phyloP scores from a whole-genome alignment of 2,797 vertebrate genomes.

The Anabas testudineus region DNA sequence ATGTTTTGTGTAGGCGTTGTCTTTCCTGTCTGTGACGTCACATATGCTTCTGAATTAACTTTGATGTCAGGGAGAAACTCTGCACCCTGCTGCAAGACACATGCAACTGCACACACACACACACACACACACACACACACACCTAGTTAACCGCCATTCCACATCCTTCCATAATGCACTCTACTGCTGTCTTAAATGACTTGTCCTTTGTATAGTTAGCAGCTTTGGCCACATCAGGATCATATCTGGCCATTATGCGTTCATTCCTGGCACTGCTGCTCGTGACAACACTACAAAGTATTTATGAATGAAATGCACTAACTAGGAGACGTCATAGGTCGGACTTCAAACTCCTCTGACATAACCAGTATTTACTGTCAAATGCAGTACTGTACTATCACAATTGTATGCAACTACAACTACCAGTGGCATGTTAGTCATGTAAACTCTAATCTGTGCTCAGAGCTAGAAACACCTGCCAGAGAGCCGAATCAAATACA shows the following conservation, averaged over 20 bases:
- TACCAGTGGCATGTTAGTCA: conserved; percentile 67
- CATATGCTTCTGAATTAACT: conserved; percentile 6
- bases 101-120: conserved; percentile 44
- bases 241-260: conserved; percentile 27
- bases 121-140: conserved; percentile 41
- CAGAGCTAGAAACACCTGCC: conserved; percentile 41
- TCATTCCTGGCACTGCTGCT: conserved; percentile 27
- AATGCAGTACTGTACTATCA: conserved; percentile 54
- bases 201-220: conserved; percentile 22
- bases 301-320: conserved; percentile 19
- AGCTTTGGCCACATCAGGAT: conserved; percentile 21
- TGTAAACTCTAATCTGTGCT: conserved; percentile 48
- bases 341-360: conserved; percentile 28
- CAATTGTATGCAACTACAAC: conserved; percentile 63
- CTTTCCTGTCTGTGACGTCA: conserved; percentile 19
- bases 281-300: conserved; percentile 8
- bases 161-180: conserved; percentile 5
- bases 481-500: conserved; percentile 44
- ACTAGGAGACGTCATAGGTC: conserved; percentile 24
- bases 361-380: conserved; percentile 54
- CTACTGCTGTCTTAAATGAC: conserved; percentile 22
- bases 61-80: conserved; percentile 35
- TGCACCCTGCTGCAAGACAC: conserved; percentile 63
- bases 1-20: conserved; percentile 7
- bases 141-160: conserved; percentile 4